A percentile compares a stretch with the other conserved stretches of the same genome.
Evolutionary conservation across 2,797 vertebrate species (phyloP).

Genomic region (Phoeniculus purpureus): DNA sequence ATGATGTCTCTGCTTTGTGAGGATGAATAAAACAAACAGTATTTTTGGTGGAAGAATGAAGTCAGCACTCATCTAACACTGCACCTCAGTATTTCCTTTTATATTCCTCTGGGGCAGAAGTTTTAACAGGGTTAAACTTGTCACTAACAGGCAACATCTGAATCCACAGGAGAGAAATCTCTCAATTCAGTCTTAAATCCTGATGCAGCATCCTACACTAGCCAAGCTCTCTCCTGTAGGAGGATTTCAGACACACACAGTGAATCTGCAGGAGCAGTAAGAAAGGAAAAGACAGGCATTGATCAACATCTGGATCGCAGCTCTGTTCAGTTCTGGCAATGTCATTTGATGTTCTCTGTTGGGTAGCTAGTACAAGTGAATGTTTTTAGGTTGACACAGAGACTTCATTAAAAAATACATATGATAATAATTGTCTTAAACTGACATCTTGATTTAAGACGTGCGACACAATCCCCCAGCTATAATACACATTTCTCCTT

Average conservation of each 20-base stretch:
- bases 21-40: slow-evolving; percentile 5
- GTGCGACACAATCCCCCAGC: neutral
- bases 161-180: neutral
- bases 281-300: neutral
- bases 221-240: neutral
- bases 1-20: neutral
- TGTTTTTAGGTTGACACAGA: neutral
- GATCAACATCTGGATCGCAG: neutral
- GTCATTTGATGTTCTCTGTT: neutral
- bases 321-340: neutral
- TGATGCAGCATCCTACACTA: neutral
- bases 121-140: accelerated
- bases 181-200: neutral
- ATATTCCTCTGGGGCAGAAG: neutral
- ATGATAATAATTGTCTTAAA: neutral
- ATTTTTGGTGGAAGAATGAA: neutral
- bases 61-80: neutral
- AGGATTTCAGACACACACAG: neutral
- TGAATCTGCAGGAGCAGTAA: neutral
- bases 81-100: neutral
- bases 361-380: neutral
- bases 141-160: neutral
- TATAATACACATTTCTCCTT: neutral
- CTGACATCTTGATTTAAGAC: neutral
- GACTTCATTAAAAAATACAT: neutral